A percentile compares a stretch with the other conserved stretches of the same genome.
Evolutionary conservation across 2,888 invertebrate genomes (phyloP).

Genomic region (Noctua janthina): DNA sequence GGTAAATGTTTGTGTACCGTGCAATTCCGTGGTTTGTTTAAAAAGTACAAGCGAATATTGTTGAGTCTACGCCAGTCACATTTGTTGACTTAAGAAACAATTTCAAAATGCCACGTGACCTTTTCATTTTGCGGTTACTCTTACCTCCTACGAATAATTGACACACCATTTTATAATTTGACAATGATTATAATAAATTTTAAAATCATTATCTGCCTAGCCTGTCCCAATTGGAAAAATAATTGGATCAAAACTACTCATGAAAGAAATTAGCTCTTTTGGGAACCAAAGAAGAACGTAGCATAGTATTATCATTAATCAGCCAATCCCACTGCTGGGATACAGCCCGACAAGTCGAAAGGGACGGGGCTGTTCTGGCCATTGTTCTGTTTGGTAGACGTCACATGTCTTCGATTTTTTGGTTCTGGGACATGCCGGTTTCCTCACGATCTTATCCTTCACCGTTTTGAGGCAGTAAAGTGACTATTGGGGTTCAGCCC

Average conservation of each 20-base stretch:
- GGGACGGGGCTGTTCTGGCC: background rate
- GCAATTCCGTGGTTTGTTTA: constrained; percentile 32
- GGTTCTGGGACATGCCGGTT: background rate
- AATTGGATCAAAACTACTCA: background rate
- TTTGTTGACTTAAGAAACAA: background rate
- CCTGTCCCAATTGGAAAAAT: background rate
- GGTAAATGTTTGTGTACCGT: constrained; percentile 39
- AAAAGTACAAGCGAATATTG: background rate
- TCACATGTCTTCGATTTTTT: background rate
- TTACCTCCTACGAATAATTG: background rate
- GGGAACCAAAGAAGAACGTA: background rate
- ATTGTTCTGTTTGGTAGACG: background rate
- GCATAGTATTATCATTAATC: background rate
- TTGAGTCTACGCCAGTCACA: constrained; percentile 13
- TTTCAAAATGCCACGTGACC: background rate
- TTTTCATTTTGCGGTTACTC: background rate
- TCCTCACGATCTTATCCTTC: background rate
- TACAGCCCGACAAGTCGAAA: background rate
- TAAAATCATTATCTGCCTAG: background rate
- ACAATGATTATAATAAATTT: background rate
- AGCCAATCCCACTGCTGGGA: background rate
- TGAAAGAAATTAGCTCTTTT: background rate
- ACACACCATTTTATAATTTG: background rate
- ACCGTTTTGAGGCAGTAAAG: background rate
- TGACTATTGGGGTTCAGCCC: background rate